Conservation (phyloP, 2,888 invertebrate genomes). For the Callinectes sapidus region DNA sequence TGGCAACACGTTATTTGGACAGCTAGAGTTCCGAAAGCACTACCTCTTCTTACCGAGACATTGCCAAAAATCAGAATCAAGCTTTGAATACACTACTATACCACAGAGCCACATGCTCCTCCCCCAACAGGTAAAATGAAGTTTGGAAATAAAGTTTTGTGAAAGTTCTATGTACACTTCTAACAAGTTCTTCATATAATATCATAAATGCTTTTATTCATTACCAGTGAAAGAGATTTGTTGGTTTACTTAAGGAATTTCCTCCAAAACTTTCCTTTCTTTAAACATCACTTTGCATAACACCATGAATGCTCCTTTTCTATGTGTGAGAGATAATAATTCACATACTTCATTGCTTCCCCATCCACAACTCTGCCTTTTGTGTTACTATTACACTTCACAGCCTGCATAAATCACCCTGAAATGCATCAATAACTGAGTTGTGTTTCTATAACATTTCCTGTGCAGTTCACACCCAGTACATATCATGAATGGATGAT, state of each 20-base stretch:
- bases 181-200: not conserved
- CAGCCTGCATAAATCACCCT: not conserved
- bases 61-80: not conserved
- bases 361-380: not conserved
- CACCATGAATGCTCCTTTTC: not conserved
- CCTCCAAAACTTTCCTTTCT: not conserved
- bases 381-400: not conserved
- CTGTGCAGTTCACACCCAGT: not conserved
- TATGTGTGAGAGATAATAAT: too few species aligned
- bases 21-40: too few species aligned
- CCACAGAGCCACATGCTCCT: too few species aligned
- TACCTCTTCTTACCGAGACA: too few species aligned
- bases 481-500: not conserved
- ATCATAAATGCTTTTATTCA: not conserved
- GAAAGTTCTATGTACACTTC: not conserved
- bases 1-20: too few species aligned
- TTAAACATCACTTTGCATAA: not conserved
- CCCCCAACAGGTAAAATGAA: too few species aligned
- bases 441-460: not conserved
- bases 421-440: constrained; percentile 4
- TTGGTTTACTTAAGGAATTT: not conserved
- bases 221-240: not conserved
- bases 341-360: too few species aligned
- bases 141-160: not conserved
- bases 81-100: too few species aligned